Percentiles rank a stretch among this genome's conserved stretches.
These are phyloP conservation scores for Nylanderia fulva DNA, from an alignment of 1,140 invertebrate genomes.

Conservation along the genomic window DNA sequence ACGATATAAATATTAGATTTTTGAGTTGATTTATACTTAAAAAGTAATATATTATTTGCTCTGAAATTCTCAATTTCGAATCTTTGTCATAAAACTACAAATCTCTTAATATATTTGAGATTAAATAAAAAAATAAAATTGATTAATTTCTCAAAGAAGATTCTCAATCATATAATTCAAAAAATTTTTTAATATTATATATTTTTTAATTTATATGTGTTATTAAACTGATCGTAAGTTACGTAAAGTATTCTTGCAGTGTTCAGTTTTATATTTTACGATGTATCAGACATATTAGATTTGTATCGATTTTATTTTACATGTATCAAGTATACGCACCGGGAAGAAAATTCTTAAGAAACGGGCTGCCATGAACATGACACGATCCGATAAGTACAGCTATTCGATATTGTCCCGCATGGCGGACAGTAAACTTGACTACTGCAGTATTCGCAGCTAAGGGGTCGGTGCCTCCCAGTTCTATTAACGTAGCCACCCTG, in stretches of 20 bases:
- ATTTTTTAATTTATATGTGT: not conserved
- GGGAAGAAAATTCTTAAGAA: conserved; percentile 89
- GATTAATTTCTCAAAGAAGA: not conserved
- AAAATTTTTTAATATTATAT: not conserved
- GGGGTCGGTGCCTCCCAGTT: conserved; percentile 93
- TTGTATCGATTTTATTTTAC: too few species aligned
- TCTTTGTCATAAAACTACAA: not conserved
- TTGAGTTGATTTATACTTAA: not conserved
- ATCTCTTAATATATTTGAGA: not conserved
- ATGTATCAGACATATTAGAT: not conserved
- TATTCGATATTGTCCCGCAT: conserved; percentile 95
- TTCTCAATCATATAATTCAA: not conserved
- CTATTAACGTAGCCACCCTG: conserved; percentile 93
- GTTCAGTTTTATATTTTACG: conserved; percentile 9
- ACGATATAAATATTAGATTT: conserved; percentile 7
- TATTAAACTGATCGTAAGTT: not conserved
- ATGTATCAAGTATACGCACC: conserved; percentile 81
- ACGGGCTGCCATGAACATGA: conserved; percentile 90
- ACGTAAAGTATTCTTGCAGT: not conserved
- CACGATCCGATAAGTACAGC: conserved; percentile 92
- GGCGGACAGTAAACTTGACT: conserved; percentile 96
- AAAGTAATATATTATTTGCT: conserved; percentile 1
- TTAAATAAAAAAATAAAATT: not conserved
- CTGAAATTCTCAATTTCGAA: not conserved
- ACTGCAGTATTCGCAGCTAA: conserved; percentile 93